phyloP scores from a whole-genome alignment of 1,140 invertebrate genomes.

The Platorchestia sp. region DNA sequence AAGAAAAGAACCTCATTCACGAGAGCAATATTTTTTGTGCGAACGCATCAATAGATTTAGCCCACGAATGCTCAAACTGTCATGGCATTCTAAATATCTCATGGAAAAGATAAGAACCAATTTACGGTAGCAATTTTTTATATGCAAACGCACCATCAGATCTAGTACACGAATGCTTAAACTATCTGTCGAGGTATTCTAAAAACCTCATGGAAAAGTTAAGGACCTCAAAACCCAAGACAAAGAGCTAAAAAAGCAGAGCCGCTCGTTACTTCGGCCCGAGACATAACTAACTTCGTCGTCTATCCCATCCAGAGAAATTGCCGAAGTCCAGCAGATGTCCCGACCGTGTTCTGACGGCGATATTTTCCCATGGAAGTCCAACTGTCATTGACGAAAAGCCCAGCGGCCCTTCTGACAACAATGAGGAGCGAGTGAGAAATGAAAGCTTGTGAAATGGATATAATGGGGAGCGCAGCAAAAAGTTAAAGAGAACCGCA shows the following conservation, averaged over 20 bases:
- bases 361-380: neutral
- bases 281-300: conserved; percentile 34
- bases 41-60: too few species aligned
- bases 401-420: neutral
- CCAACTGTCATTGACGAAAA: neutral
- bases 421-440: neutral
- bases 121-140: too few species aligned
- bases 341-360: neutral
- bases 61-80: too few species aligned
- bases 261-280: neutral
- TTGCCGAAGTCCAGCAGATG: conserved; percentile 22
- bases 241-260: neutral
- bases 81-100: too few species aligned
- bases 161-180: neutral
- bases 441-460: neutral
- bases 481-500: neutral
- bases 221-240: neutral
- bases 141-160: too few species aligned
- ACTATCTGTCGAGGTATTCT: neutral
- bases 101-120: too few species aligned
- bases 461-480: neutral
- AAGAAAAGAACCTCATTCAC: neutral
- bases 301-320: conserved; percentile 12
- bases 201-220: neutral
- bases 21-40: too few species aligned